phyloP scores from a whole-genome alignment of 2,888 invertebrate genomes.

The Argyra leucocephala region DNA sequence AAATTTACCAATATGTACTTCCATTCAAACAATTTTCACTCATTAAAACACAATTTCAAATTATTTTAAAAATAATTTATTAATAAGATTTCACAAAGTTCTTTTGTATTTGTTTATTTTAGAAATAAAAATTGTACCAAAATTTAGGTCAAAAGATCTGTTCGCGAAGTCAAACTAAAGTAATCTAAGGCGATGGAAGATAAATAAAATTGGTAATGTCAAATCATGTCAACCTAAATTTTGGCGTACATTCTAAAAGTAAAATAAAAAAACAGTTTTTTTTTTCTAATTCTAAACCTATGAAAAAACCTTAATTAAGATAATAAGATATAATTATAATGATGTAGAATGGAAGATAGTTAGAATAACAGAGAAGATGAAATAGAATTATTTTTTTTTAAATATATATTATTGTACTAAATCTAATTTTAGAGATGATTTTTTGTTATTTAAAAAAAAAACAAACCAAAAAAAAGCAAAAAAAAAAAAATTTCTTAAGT shows the following conservation, averaged over 20 bases:
- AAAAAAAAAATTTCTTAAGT: too few relatives aligned
- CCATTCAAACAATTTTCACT: neutral
- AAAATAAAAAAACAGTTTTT: neutral
- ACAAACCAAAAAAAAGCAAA: too few relatives aligned
- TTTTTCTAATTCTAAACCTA: too few relatives aligned
- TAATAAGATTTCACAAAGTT: neutral
- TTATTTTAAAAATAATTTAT: neutral
- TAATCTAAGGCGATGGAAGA: neutral
- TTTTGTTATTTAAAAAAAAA: neutral
- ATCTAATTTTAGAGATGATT: neutral
- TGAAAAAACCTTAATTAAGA: neutral
- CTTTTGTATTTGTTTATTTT: too few relatives aligned
- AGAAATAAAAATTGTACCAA: neutral
- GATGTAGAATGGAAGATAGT: neutral
- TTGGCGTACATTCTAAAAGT: neutral
- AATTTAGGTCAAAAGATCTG: slow-evolving; percentile 1
- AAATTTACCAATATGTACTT: too few relatives aligned
- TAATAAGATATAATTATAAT: neutral
- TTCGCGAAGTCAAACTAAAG: neutral
- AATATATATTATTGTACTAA: too few relatives aligned
- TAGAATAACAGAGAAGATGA: too few relatives aligned
- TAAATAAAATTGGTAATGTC: neutral
- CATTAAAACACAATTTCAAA: neutral
- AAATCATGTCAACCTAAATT: slow-evolving; percentile 6
- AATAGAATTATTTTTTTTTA: too few relatives aligned